A percentile compares a stretch with the other conserved stretches of the same genome.
phyloP scores from a whole-genome alignment of 2,888 invertebrate genomes.

The Megastigmus dorsalis region DNA sequence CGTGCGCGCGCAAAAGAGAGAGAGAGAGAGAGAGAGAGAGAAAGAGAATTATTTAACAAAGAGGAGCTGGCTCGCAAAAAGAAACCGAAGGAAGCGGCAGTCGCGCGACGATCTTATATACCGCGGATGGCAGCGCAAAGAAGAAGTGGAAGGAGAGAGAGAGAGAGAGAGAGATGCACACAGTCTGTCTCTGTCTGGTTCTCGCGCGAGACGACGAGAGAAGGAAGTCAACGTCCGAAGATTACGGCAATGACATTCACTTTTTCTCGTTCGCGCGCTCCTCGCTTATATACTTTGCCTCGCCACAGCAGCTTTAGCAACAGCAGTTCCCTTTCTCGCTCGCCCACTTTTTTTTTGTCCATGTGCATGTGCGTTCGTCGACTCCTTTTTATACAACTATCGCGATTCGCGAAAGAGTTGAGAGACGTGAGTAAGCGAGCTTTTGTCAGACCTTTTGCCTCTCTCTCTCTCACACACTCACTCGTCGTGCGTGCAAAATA shows the following conservation, averaged over 20 bases:
- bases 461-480: no score
- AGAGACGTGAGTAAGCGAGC: no score
- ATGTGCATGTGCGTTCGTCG: no score
- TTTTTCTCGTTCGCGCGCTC: slow-evolving; percentile 70
- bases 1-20: not conserved
- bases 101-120: not conserved
- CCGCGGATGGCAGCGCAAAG: slow-evolving; percentile 13
- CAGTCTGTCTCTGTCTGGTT: slow-evolving; percentile 53
- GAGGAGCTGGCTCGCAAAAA: slow-evolving; percentile 19
- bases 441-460: no score
- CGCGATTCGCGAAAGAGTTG: no score
- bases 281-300: slow-evolving; percentile 57
- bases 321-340: slow-evolving; percentile 11
- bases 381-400: no score
- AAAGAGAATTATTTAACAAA: slow-evolving; percentile 52
- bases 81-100: slow-evolving; percentile 26
- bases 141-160: not conserved
- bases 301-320: no score
- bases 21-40: slow-evolving; percentile 37
- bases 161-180: slow-evolving; percentile 50
- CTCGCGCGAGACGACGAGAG: slow-evolving; percentile 55
- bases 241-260: slow-evolving; percentile 75
- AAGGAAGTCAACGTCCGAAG: slow-evolving; percentile 74
- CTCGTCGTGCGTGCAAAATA: no score
- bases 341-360: slow-evolving; percentile 25